Evolutionary conservation across 2,797 vertebrate genomes (phyloP), one percentile per base, ranked within the genome.

Genomic region (Melanotaenia maccullochi): DNA sequence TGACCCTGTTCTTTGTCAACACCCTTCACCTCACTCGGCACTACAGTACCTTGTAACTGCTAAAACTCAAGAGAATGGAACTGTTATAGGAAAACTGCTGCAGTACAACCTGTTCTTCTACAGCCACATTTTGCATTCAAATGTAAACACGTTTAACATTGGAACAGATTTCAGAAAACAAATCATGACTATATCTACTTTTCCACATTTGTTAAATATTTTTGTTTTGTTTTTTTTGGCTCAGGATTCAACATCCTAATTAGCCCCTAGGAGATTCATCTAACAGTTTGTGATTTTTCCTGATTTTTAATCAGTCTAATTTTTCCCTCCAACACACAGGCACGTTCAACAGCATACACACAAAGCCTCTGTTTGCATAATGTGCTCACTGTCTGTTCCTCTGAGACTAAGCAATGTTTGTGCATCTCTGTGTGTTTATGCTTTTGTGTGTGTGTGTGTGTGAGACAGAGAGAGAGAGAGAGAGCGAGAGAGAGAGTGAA

Each of bases 261-360:
- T 92, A 94, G 90, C 86, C 92, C 92, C 90, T 85, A 90, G 89
- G 93, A 94, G 90, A 91, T 91, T 89, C 88, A 87, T 90, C 91
- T 75, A 92, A 92, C 92, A 89, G 87, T 93, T 93, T 90, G 91
- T 91, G 88, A 90, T 89, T 92, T 91, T 83, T 87, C 59, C 84
- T 90, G 91, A 92, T 93, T 92, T 93, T 93, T 93, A 93, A 93
- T 93, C 91, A 94, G 90, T 89, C 87, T 93, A 92, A 93, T 93
- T 93, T 93, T 89, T 89, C 87, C 87, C 91, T 91, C 86, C 82
- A 81, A 81, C 90, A 89, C 89, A 89, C 90, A 87, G 83, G 79
- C 92, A 92, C 86, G 78, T 90, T 90, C 86, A 51, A 75, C 57
- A 76, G 73, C 87, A 38, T 64, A 87, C 87, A 87, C 92, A 89